These are phyloP conservation scores for Penaeus japonicus DNA, from an alignment of 1,140 invertebrate species.

Conservation along the genomic window DNA sequence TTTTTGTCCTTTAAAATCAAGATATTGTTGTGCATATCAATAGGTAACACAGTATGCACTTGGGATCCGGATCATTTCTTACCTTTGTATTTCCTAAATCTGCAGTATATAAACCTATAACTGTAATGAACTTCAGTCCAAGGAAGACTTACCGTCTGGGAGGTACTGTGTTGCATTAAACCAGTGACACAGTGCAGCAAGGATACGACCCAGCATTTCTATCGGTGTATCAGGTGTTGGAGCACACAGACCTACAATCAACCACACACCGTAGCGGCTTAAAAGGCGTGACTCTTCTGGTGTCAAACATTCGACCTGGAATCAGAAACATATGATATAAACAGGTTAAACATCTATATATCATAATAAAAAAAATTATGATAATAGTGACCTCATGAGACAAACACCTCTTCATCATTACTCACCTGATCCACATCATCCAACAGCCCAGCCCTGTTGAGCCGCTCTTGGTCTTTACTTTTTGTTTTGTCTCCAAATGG, in stretches of 20 bases:
- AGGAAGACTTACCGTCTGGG: slow-evolving; percentile 81
- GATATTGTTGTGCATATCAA: too few species aligned
- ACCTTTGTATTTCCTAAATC: too few species aligned
- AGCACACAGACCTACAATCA: slow-evolving; percentile 92
- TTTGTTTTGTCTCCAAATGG: slow-evolving; percentile 61
- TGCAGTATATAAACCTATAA: too few species aligned
- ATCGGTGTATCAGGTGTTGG: slow-evolving; percentile 79
- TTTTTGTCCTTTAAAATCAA: too few species aligned
- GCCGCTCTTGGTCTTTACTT: slow-evolving; percentile 62
- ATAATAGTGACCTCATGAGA: not conserved
- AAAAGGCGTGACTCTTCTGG: slow-evolving; percentile 84
- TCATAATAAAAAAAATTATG: not conserved
- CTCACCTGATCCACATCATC: slow-evolving; percentile 62
- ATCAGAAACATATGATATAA: not conserved
- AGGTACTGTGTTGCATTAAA: slow-evolving; percentile 97
- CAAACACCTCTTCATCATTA: not conserved
- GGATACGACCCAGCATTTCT: slow-evolving; percentile 73
- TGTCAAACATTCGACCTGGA: slow-evolving; percentile 54
- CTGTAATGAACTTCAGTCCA: too few species aligned
- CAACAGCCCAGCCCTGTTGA: slow-evolving; percentile 65
- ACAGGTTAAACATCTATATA: too few species aligned
- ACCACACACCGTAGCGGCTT: slow-evolving; percentile 95
- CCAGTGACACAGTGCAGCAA: slow-evolving; percentile 98
- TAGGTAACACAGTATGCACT: too few species aligned
- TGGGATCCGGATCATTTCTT: too few species aligned